A percentile compares a stretch with the other conserved stretches of the same genome.
These are phyloP conservation scores for Leptopilina myrica DNA, from an alignment of 2,888 invertebrate genomes.

Conservation along the genomic window DNA sequence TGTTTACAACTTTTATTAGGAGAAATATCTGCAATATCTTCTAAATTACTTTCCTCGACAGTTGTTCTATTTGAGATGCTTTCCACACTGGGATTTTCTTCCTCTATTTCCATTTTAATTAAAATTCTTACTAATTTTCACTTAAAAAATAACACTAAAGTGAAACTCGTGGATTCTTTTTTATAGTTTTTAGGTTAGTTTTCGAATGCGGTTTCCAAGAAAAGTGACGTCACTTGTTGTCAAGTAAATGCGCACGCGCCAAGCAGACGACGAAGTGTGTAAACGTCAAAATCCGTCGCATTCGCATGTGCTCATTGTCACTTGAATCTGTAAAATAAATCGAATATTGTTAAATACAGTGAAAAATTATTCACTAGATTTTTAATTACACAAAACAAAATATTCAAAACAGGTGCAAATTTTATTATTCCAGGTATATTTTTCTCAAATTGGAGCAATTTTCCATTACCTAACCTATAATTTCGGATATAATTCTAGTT, in stretches of 20 bases:
- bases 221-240: slow-evolving; percentile 12
- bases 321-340: neutral
- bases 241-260: neutral
- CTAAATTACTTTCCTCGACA: neutral
- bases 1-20: no score
- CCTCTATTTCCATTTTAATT: neutral
- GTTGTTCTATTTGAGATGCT: neutral
- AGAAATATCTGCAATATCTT: neutral
- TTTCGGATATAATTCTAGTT: no score
- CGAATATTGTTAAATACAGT: neutral
- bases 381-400: neutral
- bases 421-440: no score
- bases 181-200: neutral
- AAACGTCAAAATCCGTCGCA: neutral
- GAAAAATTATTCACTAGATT: neutral
- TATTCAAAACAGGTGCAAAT: neutral
- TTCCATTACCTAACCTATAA: neutral
- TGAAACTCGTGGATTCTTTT: neutral
- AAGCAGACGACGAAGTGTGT: slow-evolving; percentile 1
- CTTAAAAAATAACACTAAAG: neutral
- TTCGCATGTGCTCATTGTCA: no score
- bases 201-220: neutral
- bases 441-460: no score
- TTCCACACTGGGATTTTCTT: neutral
- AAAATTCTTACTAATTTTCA: neutral